Evolutionary conservation across 37 sponge, comb jelly and placozoan genomes (phyloP).

Genomic region (Eunapius fragilis): DNA sequence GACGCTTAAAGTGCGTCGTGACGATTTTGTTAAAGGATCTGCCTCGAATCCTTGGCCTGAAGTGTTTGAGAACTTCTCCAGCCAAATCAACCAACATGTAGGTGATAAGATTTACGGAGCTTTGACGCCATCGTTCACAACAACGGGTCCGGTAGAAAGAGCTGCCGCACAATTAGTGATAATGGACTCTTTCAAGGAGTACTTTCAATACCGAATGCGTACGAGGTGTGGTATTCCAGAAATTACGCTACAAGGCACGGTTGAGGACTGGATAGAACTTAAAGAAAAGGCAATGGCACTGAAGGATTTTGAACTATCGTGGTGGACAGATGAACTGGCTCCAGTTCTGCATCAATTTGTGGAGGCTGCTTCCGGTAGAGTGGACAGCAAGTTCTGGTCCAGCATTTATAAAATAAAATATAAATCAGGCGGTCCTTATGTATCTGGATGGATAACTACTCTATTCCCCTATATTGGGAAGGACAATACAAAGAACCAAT

Average conservation of each 20-base stretch:
- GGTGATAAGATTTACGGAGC: conserved; percentile 34
- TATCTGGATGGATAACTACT: conserved; percentile 51
- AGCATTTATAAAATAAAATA: conserved; percentile 33
- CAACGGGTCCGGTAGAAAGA: conserved; percentile 57
- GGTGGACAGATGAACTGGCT: conserved; percentile 46
- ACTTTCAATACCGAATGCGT: conserved; percentile 29
- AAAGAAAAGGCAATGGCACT: conserved; percentile 32
- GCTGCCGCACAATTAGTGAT: conserved; percentile 56
- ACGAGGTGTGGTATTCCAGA: conserved; percentile 67
- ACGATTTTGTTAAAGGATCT: conserved; percentile 53
- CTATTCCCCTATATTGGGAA: conserved; percentile 47
- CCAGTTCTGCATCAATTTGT: conserved; percentile 63
- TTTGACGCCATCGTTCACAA: conserved; percentile 47
- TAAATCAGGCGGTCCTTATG: conserved; percentile 24
- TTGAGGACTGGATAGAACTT: conserved; percentile 50
- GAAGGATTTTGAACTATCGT: conserved; percentile 43
- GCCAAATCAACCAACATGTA: conserved; percentile 49
- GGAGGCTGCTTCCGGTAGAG: conserved; percentile 38
- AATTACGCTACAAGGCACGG: conserved; percentile 62
- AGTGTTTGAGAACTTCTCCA: conserved; percentile 54
- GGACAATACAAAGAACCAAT: conserved; percentile 1
- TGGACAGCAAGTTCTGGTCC: conserved; percentile 51
- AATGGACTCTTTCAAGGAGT: conserved; percentile 56
- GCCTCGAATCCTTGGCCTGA: conserved; percentile 58
- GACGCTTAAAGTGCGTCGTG: conserved; percentile 14